Percentiles rank a stretch among this genome's conserved stretches.
phyloP scores from a whole-genome alignment of 2,113 vertebrate genomes.

The Zonotrichia leucophrys region DNA sequence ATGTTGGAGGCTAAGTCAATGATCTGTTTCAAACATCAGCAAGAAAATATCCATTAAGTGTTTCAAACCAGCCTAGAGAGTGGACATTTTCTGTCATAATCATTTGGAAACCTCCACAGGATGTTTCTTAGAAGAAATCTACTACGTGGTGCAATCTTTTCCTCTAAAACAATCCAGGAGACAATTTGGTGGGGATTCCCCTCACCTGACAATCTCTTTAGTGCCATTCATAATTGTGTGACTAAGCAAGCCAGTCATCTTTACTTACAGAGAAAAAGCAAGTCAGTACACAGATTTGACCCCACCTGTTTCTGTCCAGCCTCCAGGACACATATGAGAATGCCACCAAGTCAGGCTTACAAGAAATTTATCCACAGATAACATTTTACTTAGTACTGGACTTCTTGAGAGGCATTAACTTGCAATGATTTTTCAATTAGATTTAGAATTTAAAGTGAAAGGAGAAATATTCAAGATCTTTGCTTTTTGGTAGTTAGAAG shows the following conservation, averaged over 20 bases:
- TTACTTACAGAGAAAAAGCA: slow-evolving; percentile 58
- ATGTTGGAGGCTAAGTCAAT: neutral
- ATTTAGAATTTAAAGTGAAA: slow-evolving; percentile 13
- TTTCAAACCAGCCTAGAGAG: neutral
- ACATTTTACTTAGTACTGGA: slow-evolving; percentile 31
- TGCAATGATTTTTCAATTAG: slow-evolving; percentile 20
- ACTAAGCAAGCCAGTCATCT: slow-evolving; percentile 54
- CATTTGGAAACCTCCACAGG: neutral
- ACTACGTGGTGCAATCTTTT: neutral
- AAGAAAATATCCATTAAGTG: slow-evolving; percentile 8
- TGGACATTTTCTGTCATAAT: slow-evolving; percentile 3
- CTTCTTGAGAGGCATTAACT: neutral
- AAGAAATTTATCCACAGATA: neutral
- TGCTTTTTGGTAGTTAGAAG: neutral
- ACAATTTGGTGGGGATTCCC: slow-evolving; percentile 62
- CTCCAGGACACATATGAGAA: neutral
- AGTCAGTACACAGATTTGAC: slow-evolving; percentile 27
- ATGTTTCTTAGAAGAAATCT: slow-evolving; percentile 30
- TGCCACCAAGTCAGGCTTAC: neutral
- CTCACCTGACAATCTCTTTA: neutral
- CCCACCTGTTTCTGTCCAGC: slow-evolving; percentile 62
- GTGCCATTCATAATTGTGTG: neutral
- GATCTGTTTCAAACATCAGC: neutral
- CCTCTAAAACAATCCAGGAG: slow-evolving; percentile 13
- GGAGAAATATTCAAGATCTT: neutral